phyloP scores from a whole-genome alignment of 2,888 invertebrate species.

The Corbicula japonica region DNA sequence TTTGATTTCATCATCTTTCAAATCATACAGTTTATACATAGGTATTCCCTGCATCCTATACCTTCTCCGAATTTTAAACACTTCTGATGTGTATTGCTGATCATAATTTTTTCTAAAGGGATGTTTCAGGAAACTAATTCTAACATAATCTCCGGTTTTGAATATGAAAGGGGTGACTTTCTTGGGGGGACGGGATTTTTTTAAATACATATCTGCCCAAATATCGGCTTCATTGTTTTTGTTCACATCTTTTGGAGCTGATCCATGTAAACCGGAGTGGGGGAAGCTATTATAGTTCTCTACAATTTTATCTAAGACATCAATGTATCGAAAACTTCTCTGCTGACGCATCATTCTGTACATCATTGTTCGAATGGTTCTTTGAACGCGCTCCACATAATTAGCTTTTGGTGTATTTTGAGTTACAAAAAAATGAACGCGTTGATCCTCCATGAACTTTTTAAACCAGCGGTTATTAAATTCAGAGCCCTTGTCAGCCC shows the following conservation, averaged over 20 bases:
- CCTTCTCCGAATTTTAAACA: background rate
- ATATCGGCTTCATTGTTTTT: background rate
- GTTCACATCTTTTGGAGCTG: background rate
- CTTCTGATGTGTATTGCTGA: no score
- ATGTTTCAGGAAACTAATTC: background rate
- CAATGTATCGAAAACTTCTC: background rate
- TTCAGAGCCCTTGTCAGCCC: no score
- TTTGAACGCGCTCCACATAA: background rate
- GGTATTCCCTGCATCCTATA: background rate
- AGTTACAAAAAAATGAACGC: background rate
- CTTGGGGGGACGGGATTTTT: background rate
- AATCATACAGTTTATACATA: constrained; percentile 1
- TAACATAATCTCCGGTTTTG: background rate
- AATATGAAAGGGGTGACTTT: background rate
- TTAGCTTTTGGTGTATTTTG: constrained; percentile 1
- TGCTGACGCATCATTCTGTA: background rate
- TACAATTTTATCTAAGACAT: background rate
- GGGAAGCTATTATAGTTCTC: background rate
- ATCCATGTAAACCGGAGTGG: background rate
- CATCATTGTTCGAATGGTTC: background rate
- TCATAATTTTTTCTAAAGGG: constrained; percentile 2
- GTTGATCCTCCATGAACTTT: background rate
- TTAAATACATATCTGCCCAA: background rate
- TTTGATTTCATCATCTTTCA: no score
- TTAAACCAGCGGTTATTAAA: no score